These are phyloP conservation scores for Hafferia zeledoni DNA, from an alignment of 2,797 vertebrate genomes.

Conservation along the genomic window DNA sequence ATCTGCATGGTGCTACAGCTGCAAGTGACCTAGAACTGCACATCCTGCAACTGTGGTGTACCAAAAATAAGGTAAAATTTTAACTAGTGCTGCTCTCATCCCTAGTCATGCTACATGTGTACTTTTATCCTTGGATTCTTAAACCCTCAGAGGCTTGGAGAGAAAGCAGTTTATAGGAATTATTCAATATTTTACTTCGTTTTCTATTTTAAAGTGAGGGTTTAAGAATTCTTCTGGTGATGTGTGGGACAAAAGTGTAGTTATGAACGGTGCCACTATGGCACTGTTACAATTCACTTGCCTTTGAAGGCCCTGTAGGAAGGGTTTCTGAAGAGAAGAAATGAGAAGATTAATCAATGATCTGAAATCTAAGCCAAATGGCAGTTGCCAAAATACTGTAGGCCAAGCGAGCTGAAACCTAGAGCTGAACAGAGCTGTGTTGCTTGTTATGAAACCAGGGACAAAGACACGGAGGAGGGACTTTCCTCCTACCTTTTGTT, in stretches of 20 bases:
- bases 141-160: neutral
- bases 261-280: neutral
- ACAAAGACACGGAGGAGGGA: neutral
- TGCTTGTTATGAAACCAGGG: conserved; percentile 22
- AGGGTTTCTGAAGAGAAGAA: neutral
- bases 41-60: neutral
- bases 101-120: neutral
- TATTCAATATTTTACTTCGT: neutral
- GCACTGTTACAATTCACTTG: neutral
- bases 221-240: neutral
- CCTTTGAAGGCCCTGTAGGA: neutral
- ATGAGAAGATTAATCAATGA: conserved; percentile 7
- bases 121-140: neutral
- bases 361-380: neutral
- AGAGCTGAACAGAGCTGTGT: neutral
- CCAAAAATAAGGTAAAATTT: neutral
- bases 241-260: neutral
- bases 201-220: neutral
- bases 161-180: neutral
- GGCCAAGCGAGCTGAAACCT: neutral
- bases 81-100: neutral
- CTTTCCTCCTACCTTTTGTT: neutral
- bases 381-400: neutral
- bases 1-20: neutral
- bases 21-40: neutral